Evolutionary conservation across 2,113 vertebrate species (phyloP), one percentile per base, ranked within the genome.

Genomic region (Clarias macrocephalus): DNA sequence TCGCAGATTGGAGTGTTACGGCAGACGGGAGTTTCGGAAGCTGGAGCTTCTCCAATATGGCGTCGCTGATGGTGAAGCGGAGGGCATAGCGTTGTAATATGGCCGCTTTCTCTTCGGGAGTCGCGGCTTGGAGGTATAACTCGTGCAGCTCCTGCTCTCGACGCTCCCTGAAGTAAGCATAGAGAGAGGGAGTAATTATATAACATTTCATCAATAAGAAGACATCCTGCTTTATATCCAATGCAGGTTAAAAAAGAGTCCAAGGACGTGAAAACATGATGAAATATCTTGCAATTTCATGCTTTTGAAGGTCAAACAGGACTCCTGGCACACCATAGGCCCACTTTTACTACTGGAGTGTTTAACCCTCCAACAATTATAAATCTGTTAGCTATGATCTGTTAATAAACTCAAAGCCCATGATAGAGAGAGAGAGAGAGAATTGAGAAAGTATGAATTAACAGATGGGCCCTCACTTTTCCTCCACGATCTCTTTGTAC

Each of bases 21-120:
- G 92, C 86, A 3, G 92, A 84, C 91, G 92, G 87, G 85, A 95
- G 93, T 89, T 94, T 92, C 94, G 98, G 98, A 93, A 99, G 96
- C 92, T 99, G 97, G 89, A 99, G 89, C 91, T 96, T 96, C 92
- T 99, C 98, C 1, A 99, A 94, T 72, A 98, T 97, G 84, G 98
- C 97, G 87, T 99, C 98, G 0, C 98, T 99, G 94, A 99, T 98
- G 88, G 97, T 98, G 92, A 99, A 99, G 84, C 97, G 96, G 90
- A 99, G 98, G 0, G 97, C 97, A 72, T 99, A 99, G 73, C 97
- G 96, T 85, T 97, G 97, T n/a, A 99, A 95, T 80, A 99, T 96
- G 70, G 94, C 94, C 33, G 97, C 96, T 0, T 98, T 98, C 91
- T 99, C 97, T 85, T 98, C 97, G 25, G 95, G 96, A 0, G 96